Evolutionary conservation across 64 coral and sea anemone genomes (phyloP), one percentile per base, ranked within the genome.

Genomic region (Porites lutea): DNA sequence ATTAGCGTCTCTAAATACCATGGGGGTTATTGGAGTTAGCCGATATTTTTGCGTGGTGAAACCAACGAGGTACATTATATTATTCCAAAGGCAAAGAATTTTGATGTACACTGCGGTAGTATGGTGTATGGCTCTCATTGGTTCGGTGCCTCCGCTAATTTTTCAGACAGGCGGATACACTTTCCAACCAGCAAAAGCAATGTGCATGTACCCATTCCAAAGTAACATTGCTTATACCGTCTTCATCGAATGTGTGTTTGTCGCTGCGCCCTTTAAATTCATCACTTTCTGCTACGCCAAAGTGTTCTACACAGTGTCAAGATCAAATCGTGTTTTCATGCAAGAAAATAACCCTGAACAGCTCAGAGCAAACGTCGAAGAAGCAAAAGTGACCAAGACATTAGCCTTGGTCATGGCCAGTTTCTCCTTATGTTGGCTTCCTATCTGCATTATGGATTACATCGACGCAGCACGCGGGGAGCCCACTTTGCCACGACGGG

Each of bases 151-250:
- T 8, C 89, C 93, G 3, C 47, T 91, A 48, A 59, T 91, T 19
- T 73, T 95, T 59, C 13, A 54, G 18, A 67, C 48, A 13, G 82
- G 89, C 4, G 67, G 88, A 4, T 91, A 87, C 43, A 58, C 82
- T 6, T 91, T 95, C n/a, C 82, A 95, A 73, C 93, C 88, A 19
- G 89, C 74, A 48, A 91, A 95, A 90, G 93, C 82, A 16, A 47
- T 91, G 58, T 95, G 93, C 23, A 54, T 95, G 52, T 91, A 95
- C 71, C 51, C 81, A 4, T 95, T 95, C 23, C 82, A 95, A 52
- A 88, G 54, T 37, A 87, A 91, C 44, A 79, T 95, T 11, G 68
- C 82, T 15, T 95, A 71, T 45, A 95, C 93, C 2, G 59, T 75
- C 1, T 95, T 91, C 58, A 49, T 95, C 1, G 93, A 87, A 19